Evolutionary conservation across 2,113 vertebrate species (phyloP), one percentile per base, ranked within the genome.

Genomic region (Cygnus atratus): DNA sequence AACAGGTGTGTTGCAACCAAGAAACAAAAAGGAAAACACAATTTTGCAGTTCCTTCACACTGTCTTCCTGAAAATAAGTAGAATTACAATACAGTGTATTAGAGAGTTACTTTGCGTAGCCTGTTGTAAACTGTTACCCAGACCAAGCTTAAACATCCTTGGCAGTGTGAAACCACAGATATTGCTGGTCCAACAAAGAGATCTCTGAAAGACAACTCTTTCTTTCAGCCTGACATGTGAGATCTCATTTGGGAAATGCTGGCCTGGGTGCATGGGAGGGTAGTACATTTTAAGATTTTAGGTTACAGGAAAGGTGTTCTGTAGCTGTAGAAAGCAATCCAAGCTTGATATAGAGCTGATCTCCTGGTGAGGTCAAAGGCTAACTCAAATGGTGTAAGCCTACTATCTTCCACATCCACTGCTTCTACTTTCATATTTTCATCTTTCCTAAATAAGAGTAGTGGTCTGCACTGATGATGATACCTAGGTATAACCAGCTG

Each of bases 381-480:
- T 88, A 85, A 89, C 37, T 77, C 66, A 94, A 33, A 65, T 48
- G 62, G 52, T 37, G 6, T 57, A 57, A 73, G 85, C 28, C 9
- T 31, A 59, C 22, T 57, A 46, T 84, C 44, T 85, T 58, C 46
- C 41, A 68, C 66, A 82, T 68, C 63, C 78, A 88, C 10, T 35
- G 33, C 80, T 87, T 87, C 70, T 78, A 87, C 77, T 93, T 84
- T 39, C 52, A 54, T 31, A 77, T 74, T 78, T 96, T 80, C 74
- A 94, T 88, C 68, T 87, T 92, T 79, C 95, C 81, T 93, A 91
- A 96, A 95, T 92, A 81, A 92, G 83, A 74, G 83, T 88, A 63
- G 88, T 41, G 65, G 58, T 84, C 87, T 92, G 50, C 59, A 77
- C 50, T 43, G 15, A 85, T 73, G 79, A 87, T 88, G 59, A 87